These are phyloP conservation scores for Montipora sp. DNA, from an alignment of 64 coral and sea anemone species.

Conservation along the genomic window DNA sequence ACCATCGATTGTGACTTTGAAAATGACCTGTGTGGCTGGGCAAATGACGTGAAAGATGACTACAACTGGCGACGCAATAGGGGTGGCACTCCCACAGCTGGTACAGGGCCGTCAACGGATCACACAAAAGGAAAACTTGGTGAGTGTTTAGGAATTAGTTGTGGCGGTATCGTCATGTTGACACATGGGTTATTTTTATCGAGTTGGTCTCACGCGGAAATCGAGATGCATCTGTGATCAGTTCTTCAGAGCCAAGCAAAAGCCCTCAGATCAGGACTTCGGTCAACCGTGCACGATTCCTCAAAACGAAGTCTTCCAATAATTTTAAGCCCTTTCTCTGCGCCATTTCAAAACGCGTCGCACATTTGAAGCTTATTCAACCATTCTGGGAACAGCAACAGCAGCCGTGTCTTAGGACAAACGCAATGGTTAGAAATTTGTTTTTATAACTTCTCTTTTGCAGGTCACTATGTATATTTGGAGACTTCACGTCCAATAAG, in stretches of 20 bases:
- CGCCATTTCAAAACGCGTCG: no score
- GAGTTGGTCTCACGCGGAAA: no score
- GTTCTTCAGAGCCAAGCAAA: no score
- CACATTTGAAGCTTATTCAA: no score
- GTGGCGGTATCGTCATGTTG: neutral
- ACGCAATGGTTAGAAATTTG: no score
- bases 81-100: constrained; percentile 74
- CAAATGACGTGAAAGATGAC: constrained; percentile 50
- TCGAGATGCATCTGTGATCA: no score
- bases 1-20: constrained; percentile 88
- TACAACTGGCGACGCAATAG: constrained; percentile 55
- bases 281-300: neutral
- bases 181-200: neutral
- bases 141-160: neutral
- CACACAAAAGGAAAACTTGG: constrained; percentile 74
- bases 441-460: neutral
- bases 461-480: constrained; percentile 81
- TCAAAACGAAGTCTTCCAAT: no score
- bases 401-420: neutral
- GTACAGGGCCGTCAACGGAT: constrained; percentile 76
- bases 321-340: no score
- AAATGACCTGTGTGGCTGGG: constrained; percentile 75
- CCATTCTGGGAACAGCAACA: no score
- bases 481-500: constrained; percentile 75
- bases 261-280: no score